Evolutionary conservation across 2,113 vertebrate species (phyloP), one percentile per base, ranked within the genome.

Genomic region (Heloderma charlesbogerti): DNA sequence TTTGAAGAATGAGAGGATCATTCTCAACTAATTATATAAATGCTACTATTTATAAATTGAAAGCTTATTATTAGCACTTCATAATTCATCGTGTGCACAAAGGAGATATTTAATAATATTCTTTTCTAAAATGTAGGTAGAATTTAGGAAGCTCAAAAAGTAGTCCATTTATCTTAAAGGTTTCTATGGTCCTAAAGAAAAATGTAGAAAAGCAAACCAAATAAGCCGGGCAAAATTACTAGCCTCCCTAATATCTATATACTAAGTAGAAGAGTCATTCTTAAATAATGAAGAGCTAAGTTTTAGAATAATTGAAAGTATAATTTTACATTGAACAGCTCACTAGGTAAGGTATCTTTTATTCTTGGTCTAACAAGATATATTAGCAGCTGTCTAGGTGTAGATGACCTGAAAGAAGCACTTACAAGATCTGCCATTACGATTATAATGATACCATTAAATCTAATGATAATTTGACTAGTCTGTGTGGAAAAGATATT

Each of bases 201-300:
- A 86, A 51, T 37, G 57, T 18, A 2, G 86, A 51, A 80, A 72
- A 2, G 81, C 18, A 63, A 77, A 77, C 8, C 89, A 81, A 40
- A n/a, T 84, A 86, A 92, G 29, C 13, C 10, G 86, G 29, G 40
- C 15, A 81, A 66, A 87, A 9, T n/a, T 84, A 34, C 5, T 15
- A 74, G 18, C 71, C 84, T 54, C 83, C 40, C 67, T 66, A 92
- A 48, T 37, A 72, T 71, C 91, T 92, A 60, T 87, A 12, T 37
- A 48, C 13, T 63, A 88, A 89, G 60, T 2, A 87, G 31, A 69
- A 31, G 69, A 84, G 16, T 67, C 75, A 4, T 31, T 93, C 83
- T 90, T 69, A 94, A 92, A 89, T 88, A 84, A 40, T 89, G 89
- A 91, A 90, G 45, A 94, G 43, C 6, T 31, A n/a, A 9, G 75